Evolutionary conservation across 1,140 invertebrate genomes (phyloP).

Genomic region (Procambarus virginalis): DNA sequence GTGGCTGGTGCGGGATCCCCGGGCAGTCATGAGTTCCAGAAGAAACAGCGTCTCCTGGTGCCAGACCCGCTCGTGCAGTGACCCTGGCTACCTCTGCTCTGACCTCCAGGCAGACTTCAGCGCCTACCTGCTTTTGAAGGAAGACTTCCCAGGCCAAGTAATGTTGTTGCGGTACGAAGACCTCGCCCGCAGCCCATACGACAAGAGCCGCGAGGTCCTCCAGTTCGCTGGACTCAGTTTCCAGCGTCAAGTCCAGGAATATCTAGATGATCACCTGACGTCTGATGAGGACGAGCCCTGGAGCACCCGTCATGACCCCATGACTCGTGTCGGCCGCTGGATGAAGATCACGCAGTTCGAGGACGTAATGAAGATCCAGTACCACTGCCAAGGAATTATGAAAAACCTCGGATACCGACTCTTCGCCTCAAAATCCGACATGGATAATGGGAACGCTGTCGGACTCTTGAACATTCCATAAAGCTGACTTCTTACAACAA

Average conservation of each 20-base stretch:
- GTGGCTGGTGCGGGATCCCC: constrained; percentile 73
- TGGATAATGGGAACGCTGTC: constrained; percentile 60
- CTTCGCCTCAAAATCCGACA: constrained; percentile 48
- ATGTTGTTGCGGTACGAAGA: constrained; percentile 72
- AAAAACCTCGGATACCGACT: constrained; percentile 84
- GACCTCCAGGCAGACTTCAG: constrained; percentile 71
- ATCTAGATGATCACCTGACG: constrained; percentile 87
- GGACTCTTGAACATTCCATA: constrained; percentile 59
- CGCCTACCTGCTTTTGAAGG: constrained; percentile 69
- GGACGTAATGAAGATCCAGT: constrained; percentile 80
- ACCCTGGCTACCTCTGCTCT: constrained; percentile 71
- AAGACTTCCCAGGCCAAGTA: constrained; percentile 67
- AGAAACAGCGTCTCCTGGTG: constrained; percentile 72
- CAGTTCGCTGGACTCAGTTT: constrained; percentile 80
- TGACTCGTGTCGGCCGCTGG: constrained; percentile 89
- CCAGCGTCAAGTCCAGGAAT: constrained; percentile 81
- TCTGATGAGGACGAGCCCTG: constrained; percentile 85
- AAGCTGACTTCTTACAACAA: not conserved
- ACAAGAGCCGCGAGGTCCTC: constrained; percentile 71
- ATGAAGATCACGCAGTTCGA: constrained; percentile 80
- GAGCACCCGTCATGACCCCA: constrained; percentile 88
- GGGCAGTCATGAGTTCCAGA: constrained; percentile 72
- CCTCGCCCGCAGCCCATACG: constrained; percentile 70
- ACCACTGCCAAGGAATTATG: constrained; percentile 84
- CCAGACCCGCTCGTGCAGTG: constrained; percentile 70